Base-by-base conservation (phyloP, 1,140 invertebrate species). In the Drosophila leontia region DNA sequence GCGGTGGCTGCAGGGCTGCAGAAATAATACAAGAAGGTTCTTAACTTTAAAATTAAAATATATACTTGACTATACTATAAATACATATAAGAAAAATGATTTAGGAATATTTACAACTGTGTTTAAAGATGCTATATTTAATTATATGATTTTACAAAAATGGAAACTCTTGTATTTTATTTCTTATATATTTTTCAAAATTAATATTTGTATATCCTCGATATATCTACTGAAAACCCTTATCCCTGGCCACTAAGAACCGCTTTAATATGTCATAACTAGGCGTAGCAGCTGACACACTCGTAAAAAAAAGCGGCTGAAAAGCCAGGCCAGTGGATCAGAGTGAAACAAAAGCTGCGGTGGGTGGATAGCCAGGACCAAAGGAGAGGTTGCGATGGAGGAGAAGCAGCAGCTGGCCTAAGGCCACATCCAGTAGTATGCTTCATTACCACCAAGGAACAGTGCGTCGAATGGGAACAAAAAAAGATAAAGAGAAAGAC, bases 201-300 rank as follows among this genome's bases (percentile, higher is more conserved):
- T 26, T n/a, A 2, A 5, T n/a, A 9, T 48, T n/a, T 29, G 7
- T 29, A 9, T 6, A 6, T 29, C 26, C 26, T 29, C 26, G 6
- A 29, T 29, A 29, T 48, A 9, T 48, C 4, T 0, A 0, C 3
- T 6, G 45, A 53, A 51, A 3, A 44, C 7, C 8, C 42, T 13
- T n/a, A 29, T 56, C 74, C 74, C 75, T 78, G 78, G 53, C 17
- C 39, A 3, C 8, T 44, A 37, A 62, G 68, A 70, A 60, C 62
- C 69, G 64, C 53, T 81, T 84, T 86, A 58, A 86, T 90, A 90
- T 76, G 77, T 91, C 85, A 91, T 91, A 91, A 91, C 78, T 72
- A 91, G 87, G 81, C 76, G 81, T 82, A 82, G 64, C 83, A 75
- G 60, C 67, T 69, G 70, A 75, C 37, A 76, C 56, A 48, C 15